Conservation (phyloP, 2,888 invertebrate genomes). For the Miltochrista miniata region DNA sequence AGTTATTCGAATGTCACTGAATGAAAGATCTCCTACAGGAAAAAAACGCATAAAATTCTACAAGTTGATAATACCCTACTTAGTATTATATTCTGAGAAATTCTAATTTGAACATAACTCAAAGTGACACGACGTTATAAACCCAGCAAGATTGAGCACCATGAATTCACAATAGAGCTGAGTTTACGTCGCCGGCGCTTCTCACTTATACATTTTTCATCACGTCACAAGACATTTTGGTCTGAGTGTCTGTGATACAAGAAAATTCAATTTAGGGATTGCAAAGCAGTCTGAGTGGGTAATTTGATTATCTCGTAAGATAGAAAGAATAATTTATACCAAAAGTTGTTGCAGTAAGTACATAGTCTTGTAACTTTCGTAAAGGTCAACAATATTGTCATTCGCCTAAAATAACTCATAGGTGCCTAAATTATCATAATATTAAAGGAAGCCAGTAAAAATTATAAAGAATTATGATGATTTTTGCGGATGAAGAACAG, state of each 20-base stretch:
- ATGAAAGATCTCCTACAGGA: too few relatives aligned
- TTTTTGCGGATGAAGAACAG: too few relatives aligned
- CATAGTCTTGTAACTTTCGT: too few relatives aligned
- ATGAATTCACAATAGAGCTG: conserved; percentile 42
- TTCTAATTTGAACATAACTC: conserved; percentile 25
- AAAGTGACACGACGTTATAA: conserved; percentile 22
- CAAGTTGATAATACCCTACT: neutral
- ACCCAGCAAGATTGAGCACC: conserved; percentile 29
- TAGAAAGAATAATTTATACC: neutral
- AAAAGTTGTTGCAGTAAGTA: too few relatives aligned
- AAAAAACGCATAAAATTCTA: too few relatives aligned
- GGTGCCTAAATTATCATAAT: too few relatives aligned
- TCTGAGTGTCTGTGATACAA: conserved; percentile 1
- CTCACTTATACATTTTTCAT: conserved; percentile 13
- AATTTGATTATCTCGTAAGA: neutral
- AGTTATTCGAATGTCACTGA: too few relatives aligned
- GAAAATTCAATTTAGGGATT: neutral
- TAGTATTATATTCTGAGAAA: conserved; percentile 18
- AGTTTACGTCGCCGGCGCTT: conserved; percentile 6
- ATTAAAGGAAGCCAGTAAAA: too few relatives aligned
- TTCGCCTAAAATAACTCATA: too few relatives aligned
- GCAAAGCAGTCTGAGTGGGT: neutral
- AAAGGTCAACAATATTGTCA: too few relatives aligned
- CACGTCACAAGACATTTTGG: neutral
- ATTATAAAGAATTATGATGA: too few relatives aligned